A percentile compares a stretch with the other conserved stretches of the same genome.
Conservation (phyloP, 2,797 vertebrate genomes). For the Artibeus jamaicensis region DNA sequence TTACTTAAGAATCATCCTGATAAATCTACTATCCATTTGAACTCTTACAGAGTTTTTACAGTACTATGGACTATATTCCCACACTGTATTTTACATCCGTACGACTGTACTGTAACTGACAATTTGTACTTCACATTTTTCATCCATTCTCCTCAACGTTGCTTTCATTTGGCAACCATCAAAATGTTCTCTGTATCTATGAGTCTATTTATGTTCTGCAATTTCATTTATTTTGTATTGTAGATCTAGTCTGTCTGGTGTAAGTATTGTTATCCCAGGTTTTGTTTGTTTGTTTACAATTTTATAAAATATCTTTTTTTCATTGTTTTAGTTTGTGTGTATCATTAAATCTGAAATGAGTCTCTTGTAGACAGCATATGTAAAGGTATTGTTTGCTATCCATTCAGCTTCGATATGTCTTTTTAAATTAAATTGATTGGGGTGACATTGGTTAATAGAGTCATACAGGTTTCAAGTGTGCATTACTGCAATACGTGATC, state of each 20-base stretch:
- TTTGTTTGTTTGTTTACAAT: not conserved
- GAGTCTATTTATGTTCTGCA: not conserved
- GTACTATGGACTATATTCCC: not conserved
- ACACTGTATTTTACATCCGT: not conserved
- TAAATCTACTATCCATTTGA: not conserved
- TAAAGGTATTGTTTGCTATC: not conserved
- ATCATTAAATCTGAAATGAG: not conserved
- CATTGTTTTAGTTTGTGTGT: not conserved
- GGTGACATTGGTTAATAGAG: too few relatives aligned
- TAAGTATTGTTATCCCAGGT: not conserved
- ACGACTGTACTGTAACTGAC: not conserved
- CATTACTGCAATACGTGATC: too few relatives aligned
- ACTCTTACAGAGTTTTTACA: not conserved
- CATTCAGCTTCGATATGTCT: not conserved
- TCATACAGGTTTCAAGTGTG: too few relatives aligned
- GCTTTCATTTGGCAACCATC: not conserved
- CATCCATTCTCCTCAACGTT: too few relatives aligned
- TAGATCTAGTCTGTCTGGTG: not conserved
- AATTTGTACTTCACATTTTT: not conserved
- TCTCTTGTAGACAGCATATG: not conserved
- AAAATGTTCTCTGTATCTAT: not conserved
- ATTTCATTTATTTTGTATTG: not conserved
- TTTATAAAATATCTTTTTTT: not conserved
- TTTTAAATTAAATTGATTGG: not conserved
- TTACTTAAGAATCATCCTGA: not conserved